These are phyloP conservation scores for Arothron firmamentum DNA, from an alignment of 2,113 vertebrate species.

Conservation along the genomic window DNA sequence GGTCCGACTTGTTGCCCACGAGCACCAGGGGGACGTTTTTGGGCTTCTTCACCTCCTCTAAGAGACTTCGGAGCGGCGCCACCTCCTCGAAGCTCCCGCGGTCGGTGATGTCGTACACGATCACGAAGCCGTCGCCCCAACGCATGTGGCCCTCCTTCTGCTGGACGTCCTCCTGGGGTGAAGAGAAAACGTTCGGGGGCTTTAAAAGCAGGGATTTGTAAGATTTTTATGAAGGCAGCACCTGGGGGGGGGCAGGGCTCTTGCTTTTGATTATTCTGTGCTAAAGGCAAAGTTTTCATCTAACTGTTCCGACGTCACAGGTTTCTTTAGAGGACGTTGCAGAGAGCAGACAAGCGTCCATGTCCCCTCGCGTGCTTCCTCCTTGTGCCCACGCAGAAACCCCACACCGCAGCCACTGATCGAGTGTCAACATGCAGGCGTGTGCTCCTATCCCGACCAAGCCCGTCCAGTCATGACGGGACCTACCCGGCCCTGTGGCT, in stretches of 20 bases:
- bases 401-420: slow-evolving; percentile 8
- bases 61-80: slow-evolving; percentile 82
- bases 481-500: too few species aligned
- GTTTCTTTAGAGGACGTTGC: too few species aligned
- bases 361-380: not conserved
- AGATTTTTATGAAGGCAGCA: not conserved
- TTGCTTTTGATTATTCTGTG: too few species aligned
- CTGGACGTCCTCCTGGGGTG: slow-evolving; percentile 84
- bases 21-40: slow-evolving; percentile 91
- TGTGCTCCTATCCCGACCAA: slow-evolving; percentile 17
- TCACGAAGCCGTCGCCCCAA: slow-evolving; percentile 92
- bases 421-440: slow-evolving; percentile 7
- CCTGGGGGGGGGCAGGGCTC: not conserved
- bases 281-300: not conserved
- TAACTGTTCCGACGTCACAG: too few species aligned
- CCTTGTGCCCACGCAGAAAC: not conserved
- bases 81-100: slow-evolving; percentile 94
- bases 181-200: not conserved
- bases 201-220: too few species aligned
- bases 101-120: slow-evolving; percentile 97
- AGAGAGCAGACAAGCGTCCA: not conserved
- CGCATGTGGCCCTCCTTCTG: slow-evolving; percentile 93
- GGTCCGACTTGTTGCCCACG: slow-evolving; percentile 95
- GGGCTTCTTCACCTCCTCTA: slow-evolving; percentile 94
- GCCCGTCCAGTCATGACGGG: too few species aligned